Evolutionary conservation across 2,888 invertebrate species (phyloP), one percentile per base, ranked within the genome.

Genomic region (Tholera decimalis): DNA sequence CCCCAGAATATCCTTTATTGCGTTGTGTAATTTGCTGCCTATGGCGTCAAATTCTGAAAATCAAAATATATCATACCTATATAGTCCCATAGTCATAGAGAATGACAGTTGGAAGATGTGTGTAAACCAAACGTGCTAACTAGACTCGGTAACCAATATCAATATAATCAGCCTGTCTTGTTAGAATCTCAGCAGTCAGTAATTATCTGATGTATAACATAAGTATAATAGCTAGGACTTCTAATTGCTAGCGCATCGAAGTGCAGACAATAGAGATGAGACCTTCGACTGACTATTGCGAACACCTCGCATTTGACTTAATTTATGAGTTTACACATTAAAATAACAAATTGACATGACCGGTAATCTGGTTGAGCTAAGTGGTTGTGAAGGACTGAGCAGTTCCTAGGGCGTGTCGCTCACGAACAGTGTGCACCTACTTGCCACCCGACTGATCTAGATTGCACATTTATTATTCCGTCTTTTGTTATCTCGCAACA

Each of bases 281-380:
- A 84, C 91, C 91, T 91, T 91, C 89, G 80, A 72, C 69, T 77
- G 82, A 83, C 83, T 84, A 85, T 82, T 82, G 81, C 82, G 66
- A 87, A 86, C 85, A 89, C 86, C 84, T 88, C 84, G 85, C 85
- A 83, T 85, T 89, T 83, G 83, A 86, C 79, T 78, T 82, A 87
- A 88, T 88, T 87, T 91, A 90, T 89, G 89, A 84, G 85, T 85
- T 88, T 87, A 88, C 88, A 90, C 88, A 90, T 89, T 91, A 88
- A 89, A 90, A 90, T 90, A 90, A 91, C 90, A 91, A 92, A 93
- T 91, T 88, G 90, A 88, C 89, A 86, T 89, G 87, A 88, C 86
- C 85, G 54, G 80, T 88, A 89, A 90, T 89, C 87, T 85, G 85
- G 86, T 85, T 85, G 78, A 87, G 85, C 82, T 87, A 89, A 92